A percentile compares a stretch with the other conserved stretches of the same genome.
These are phyloP conservation scores for Thumatha senex DNA, from an alignment of 2,888 invertebrate species.

Conservation along the genomic window DNA sequence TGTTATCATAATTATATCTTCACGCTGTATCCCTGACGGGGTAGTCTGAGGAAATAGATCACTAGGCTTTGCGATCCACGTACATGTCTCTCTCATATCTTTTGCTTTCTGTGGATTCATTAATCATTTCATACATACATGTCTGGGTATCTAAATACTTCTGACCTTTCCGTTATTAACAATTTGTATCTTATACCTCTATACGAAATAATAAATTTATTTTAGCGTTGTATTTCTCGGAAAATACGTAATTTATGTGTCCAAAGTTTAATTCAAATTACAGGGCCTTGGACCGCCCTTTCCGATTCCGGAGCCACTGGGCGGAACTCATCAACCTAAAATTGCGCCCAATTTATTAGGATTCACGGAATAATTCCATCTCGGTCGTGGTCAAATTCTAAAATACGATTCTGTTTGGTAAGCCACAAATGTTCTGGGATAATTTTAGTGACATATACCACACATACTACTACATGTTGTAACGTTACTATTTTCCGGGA, in stretches of 20 bases:
- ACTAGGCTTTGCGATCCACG: no score
- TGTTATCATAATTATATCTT: no score
- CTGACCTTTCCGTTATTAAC: no score
- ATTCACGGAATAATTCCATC: conserved; percentile 61
- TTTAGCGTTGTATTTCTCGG: not conserved
- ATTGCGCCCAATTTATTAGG: conserved; percentile 69
- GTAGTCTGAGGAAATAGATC: no score
- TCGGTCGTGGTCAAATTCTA: conserved; percentile 33
- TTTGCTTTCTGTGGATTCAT: no score
- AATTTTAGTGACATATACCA: conserved; percentile 9
- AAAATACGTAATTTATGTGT: conserved; percentile 38
- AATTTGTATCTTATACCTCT: no score
- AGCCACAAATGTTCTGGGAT: conserved; percentile 18
- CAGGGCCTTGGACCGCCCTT: conserved; percentile 46
- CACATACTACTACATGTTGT: no score
- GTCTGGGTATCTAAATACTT: no score
- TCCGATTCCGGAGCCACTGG: conserved; percentile 45
- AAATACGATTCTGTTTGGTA: conserved; percentile 23
- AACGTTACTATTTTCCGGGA: no score
- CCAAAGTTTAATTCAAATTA: conserved; percentile 55
- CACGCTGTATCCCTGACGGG: no score
- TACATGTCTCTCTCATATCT: no score
- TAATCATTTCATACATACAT: no score
- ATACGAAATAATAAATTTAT: not conserved
- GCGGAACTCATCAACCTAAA: conserved; percentile 65